A percentile compares a stretch with the other conserved stretches of the same genome.
These are phyloP conservation scores for Steinernema carpocapsae DNA, from an alignment of 2,888 invertebrate genomes.

Conservation along the genomic window DNA sequence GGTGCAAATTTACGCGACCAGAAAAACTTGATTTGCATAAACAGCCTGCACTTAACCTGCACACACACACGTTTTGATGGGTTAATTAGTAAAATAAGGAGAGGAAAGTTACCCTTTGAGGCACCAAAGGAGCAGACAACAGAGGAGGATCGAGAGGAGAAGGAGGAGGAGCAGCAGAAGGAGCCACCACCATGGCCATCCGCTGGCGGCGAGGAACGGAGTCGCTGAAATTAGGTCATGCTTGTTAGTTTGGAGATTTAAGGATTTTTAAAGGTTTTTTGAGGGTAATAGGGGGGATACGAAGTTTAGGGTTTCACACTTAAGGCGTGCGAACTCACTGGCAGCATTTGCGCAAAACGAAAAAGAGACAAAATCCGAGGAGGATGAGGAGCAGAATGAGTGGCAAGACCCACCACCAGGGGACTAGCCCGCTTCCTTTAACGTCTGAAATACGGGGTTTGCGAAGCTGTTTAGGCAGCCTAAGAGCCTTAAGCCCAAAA, in stretches of 20 bases:
- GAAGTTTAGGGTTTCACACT: slow-evolving; percentile 20
- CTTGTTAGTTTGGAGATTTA: neutral
- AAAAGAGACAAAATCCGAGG: slow-evolving; percentile 35
- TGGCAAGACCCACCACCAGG: slow-evolving; percentile 51
- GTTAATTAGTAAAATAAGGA: neutral
- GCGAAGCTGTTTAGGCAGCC: too few relatives aligned
- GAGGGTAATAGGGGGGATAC: slow-evolving; percentile 24
- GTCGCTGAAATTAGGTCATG: slow-evolving; percentile 55
- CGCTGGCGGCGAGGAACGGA: slow-evolving; percentile 57
- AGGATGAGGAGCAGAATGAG: slow-evolving; percentile 48
- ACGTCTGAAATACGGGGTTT: slow-evolving; percentile 52
- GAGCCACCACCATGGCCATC: slow-evolving; percentile 70
- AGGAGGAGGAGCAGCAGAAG: slow-evolving; percentile 65
- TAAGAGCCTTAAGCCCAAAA: too few relatives aligned
- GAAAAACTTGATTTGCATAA: slow-evolving; percentile 29
- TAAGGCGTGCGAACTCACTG: slow-evolving; percentile 10
- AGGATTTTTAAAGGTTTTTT: slow-evolving; percentile 11
- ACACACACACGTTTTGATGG: neutral
- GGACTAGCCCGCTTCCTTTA: slow-evolving; percentile 47
- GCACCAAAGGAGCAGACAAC: slow-evolving; percentile 67
- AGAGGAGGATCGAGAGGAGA: slow-evolving; percentile 66
- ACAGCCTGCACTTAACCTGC: too few relatives aligned
- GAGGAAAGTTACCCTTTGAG: slow-evolving; percentile 57
- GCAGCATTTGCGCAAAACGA: neutral
- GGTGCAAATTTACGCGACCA: neutral